These are phyloP conservation scores for Gonioctena quinquepunctata DNA, from an alignment of 1,140 invertebrate genomes.

Conservation along the genomic window DNA sequence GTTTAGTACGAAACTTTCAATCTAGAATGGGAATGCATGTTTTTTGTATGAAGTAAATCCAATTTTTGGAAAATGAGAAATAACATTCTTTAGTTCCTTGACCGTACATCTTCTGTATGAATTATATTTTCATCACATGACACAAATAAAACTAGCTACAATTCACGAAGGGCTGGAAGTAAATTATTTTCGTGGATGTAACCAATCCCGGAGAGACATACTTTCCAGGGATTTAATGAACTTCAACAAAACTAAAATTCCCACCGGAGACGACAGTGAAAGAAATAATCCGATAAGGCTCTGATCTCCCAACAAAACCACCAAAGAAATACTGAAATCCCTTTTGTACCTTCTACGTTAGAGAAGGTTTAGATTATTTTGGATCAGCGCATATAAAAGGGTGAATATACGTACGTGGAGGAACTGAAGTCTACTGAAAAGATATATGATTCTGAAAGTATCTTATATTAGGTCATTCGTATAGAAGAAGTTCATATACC, in stretches of 20 bases:
- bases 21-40: no score
- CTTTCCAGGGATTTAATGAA: conserved; percentile 21
- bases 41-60: no score
- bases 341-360: conserved; percentile 21
- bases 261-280: conserved; percentile 17
- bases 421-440: not conserved
- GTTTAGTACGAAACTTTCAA: no score
- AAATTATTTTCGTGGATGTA: not conserved
- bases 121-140: not conserved
- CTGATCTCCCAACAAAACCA: conserved; percentile 25
- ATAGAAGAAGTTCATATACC: no score
- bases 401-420: not conserved
- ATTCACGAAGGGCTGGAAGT: not conserved
- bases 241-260: conserved; percentile 21
- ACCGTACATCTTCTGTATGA: no score
- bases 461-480: no score
- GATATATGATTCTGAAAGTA: no score
- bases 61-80: no score
- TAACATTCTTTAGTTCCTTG: no score
- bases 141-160: not conserved
- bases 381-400: conserved; percentile 17
- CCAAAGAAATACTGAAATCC: conserved; percentile 27
- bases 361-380: conserved; percentile 15
- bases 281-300: conserved; percentile 26
- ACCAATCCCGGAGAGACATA: conserved; percentile 5